Evolutionary conservation across 2,888 invertebrate genomes (phyloP).

Genomic region (Drosophila hamatofila): DNA sequence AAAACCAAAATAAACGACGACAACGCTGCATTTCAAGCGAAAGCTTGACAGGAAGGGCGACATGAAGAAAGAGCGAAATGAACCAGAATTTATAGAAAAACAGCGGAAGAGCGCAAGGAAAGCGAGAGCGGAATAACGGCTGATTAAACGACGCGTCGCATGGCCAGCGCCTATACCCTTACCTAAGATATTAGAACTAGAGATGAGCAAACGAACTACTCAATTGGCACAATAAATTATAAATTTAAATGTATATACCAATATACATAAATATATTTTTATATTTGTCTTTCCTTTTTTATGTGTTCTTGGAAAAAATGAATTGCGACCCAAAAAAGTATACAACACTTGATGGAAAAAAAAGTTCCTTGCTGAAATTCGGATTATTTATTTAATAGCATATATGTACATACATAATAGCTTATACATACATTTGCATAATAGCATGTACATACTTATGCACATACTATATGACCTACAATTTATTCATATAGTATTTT

Average conservation of each 20-base stretch:
- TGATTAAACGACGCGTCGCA: conserved; percentile 53
- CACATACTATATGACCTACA: not conserved
- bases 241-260: not conserved
- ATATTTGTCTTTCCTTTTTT: not conserved
- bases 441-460: too few relatives aligned
- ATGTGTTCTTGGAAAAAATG: not conserved
- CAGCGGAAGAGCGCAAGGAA: not conserved
- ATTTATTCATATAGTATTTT: not conserved
- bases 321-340: not conserved
- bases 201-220: not conserved
- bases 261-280: not conserved
- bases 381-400: not conserved
- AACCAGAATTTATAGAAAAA: not conserved
- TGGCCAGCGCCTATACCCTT: conserved; percentile 54
- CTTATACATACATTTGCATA: too few relatives aligned
- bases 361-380: not conserved
- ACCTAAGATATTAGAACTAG: not conserved
- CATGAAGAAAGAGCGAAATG: conserved; percentile 2
- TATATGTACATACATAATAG: not conserved
- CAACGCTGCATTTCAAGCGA: conserved; percentile 6
- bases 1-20: conserved; percentile 46
- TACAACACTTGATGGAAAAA: not conserved
- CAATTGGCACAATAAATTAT: not conserved
- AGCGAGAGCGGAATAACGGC: conserved; percentile 5
- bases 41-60: conserved; percentile 4